A percentile compares a stretch with the other conserved stretches of the same genome.
These are phyloP conservation scores for Miltochrista miniata DNA, from an alignment of 2,888 invertebrate species.

Conservation along the genomic window DNA sequence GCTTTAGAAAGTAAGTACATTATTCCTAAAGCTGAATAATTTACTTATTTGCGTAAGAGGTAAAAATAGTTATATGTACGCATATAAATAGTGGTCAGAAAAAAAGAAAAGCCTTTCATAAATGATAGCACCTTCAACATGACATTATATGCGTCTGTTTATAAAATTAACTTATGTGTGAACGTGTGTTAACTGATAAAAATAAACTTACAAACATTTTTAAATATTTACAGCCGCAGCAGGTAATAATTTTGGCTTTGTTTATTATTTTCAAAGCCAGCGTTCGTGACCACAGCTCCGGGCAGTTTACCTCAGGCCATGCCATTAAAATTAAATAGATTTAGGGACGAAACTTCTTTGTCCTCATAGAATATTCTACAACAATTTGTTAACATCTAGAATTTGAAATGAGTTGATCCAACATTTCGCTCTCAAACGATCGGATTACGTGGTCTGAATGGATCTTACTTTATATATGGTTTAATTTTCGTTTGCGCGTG, in stretches of 20 bases:
- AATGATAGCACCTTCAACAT: too few relatives aligned
- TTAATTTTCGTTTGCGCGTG: not conserved
- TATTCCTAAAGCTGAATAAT: too few relatives aligned
- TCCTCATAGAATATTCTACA: constrained; percentile 43
- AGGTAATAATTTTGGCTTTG: not conserved
- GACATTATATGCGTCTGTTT: too few relatives aligned
- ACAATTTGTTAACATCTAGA: constrained; percentile 41
- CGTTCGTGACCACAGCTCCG: not conserved
- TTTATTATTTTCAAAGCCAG: not conserved
- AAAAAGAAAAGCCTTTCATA: too few relatives aligned
- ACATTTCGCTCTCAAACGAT: constrained; percentile 10
- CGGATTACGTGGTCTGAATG: constrained; percentile 7
- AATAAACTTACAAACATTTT: not conserved
- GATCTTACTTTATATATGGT: not conserved
- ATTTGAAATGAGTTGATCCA: constrained; percentile 18
- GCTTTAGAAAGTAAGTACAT: too few relatives aligned
- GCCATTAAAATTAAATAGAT: constrained; percentile 31
- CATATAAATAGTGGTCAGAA: too few relatives aligned
- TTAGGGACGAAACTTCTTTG: constrained; percentile 25
- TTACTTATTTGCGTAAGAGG: too few relatives aligned
- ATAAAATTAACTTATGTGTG: too few relatives aligned
- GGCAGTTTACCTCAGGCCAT: not conserved
- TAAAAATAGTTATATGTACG: too few relatives aligned
- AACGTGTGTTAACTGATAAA: too few relatives aligned
- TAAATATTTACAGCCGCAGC: not conserved